These are phyloP conservation scores for Neodiprion pinetum DNA, from an alignment of 1,140 invertebrate genomes.

Conservation along the genomic window DNA sequence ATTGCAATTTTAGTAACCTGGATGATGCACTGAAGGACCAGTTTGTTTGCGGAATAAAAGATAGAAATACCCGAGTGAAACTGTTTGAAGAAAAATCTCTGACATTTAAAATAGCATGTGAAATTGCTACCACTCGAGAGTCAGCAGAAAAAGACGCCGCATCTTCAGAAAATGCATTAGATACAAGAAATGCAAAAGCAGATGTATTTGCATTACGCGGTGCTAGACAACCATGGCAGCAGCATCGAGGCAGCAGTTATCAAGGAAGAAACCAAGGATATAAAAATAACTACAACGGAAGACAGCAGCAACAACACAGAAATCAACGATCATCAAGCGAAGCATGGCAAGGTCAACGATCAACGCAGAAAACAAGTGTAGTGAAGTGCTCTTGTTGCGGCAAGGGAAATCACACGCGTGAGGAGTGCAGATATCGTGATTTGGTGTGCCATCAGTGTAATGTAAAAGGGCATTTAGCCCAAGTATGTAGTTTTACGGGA, in stretches of 20 bases:
- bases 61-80: neutral
- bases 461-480: neutral
- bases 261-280: too few species aligned
- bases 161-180: neutral
- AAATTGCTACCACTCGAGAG: neutral
- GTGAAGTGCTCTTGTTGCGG: neutral
- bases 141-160: neutral
- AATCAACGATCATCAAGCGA: too few species aligned
- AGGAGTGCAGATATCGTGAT: neutral
- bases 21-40: slow-evolving; percentile 1
- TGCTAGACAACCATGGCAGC: slow-evolving; percentile 12
- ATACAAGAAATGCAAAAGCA: neutral
- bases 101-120: neutral
- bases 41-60: neutral
- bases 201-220: slow-evolving; percentile 13
- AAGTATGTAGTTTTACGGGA: neutral
- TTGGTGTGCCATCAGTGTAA: neutral
- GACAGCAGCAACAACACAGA: too few species aligned
- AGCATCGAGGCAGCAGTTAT: too few species aligned
- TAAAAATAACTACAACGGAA: too few species aligned
- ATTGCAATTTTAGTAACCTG: slow-evolving; percentile 9
- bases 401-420: neutral
- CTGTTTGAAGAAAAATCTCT: slow-evolving; percentile 3
- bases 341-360: too few species aligned
- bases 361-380: too few species aligned